Evolutionary conservation across 2,888 invertebrate species (phyloP).

Genomic region (Nesidiocoris tenuis): DNA sequence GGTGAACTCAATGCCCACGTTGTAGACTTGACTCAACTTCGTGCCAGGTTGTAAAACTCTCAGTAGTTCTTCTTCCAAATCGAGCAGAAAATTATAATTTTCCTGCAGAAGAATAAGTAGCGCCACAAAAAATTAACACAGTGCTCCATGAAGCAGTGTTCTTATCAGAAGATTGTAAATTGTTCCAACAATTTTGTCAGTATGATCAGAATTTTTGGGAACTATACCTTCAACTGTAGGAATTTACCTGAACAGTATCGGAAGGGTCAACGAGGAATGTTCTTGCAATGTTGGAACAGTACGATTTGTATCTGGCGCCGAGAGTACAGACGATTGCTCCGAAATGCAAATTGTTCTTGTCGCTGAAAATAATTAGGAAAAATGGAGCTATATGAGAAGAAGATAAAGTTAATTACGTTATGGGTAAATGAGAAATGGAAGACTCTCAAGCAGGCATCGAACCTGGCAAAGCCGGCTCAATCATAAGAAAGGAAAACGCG

Average conservation of each 20-base stretch:
- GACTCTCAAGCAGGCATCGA: too few species aligned
- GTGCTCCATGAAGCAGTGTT: too few species aligned
- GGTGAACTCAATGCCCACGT: slow-evolving; percentile 74
- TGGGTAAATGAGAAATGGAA: too few species aligned
- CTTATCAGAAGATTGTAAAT: too few species aligned
- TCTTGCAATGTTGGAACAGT: slow-evolving; percentile 96
- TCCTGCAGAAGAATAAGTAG: slow-evolving; percentile 59
- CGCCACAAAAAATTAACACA: neutral
- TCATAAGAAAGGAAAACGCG: neutral
- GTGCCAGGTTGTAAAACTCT: slow-evolving; percentile 78
- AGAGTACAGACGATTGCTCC: slow-evolving; percentile 93
- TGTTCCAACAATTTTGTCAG: too few species aligned
- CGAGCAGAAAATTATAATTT: slow-evolving; percentile 88
- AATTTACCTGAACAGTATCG: slow-evolving; percentile 60
- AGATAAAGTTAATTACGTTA: neutral
- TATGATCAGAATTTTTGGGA: too few species aligned
- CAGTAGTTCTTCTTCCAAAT: slow-evolving; percentile 85
- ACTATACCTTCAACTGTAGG: too few species aligned
- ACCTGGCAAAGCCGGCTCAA: too few species aligned
- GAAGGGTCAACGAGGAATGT: slow-evolving; percentile 94
- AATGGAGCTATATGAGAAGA: slow-evolving; percentile 44
- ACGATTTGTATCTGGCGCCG: slow-evolving; percentile 93
- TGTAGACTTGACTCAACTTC: slow-evolving; percentile 84
- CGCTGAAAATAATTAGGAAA: slow-evolving; percentile 70
- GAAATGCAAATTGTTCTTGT: slow-evolving; percentile 91